Evolutionary conservation across 30 jellyfish, hydroid and myxozoan species (phyloP).

Genomic region (Chrysaora quinquecirrha): DNA sequence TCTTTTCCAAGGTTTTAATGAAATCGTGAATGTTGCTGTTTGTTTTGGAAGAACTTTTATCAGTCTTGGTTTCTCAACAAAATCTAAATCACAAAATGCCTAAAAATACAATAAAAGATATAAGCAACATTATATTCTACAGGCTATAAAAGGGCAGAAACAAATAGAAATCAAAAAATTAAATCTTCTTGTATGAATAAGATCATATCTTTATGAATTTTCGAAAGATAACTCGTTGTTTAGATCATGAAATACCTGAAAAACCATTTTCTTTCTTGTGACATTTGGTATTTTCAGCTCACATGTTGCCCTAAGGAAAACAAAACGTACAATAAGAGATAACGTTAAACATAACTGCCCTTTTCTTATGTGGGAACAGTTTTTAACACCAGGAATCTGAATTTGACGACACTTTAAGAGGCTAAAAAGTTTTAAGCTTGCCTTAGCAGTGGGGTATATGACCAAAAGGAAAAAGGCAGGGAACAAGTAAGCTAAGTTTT

Average conservation of each 20-base stretch:
- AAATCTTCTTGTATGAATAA: too few relatives aligned
- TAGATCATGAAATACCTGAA: constrained; percentile 91
- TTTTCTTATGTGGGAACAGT: too few relatives aligned
- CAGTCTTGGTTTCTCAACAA: constrained; percentile 72
- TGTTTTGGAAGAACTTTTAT: constrained; percentile 85
- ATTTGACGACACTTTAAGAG: too few relatives aligned
- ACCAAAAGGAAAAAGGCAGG: too few relatives aligned
- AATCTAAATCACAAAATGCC: constrained; percentile 88
- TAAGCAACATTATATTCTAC: neutral
- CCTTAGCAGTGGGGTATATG: too few relatives aligned
- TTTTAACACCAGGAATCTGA: too few relatives aligned
- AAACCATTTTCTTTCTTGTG: constrained; percentile 72
- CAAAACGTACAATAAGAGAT: neutral
- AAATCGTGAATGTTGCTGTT: constrained; percentile 61
- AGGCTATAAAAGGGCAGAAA: neutral
- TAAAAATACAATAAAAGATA: neutral
- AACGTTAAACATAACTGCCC: too few relatives aligned
- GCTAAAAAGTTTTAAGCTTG: too few relatives aligned
- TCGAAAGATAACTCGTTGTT: too few relatives aligned
- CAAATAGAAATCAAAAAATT: too few relatives aligned
- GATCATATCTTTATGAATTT: too few relatives aligned
- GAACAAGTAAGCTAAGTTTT: too few relatives aligned
- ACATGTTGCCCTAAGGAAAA: constrained; percentile 39
- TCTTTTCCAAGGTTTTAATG: constrained; percentile 80
- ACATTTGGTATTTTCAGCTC: constrained; percentile 69